phyloP scores from a whole-genome alignment of 2,113 vertebrate genomes.

The Formicarius rufipectus region DNA sequence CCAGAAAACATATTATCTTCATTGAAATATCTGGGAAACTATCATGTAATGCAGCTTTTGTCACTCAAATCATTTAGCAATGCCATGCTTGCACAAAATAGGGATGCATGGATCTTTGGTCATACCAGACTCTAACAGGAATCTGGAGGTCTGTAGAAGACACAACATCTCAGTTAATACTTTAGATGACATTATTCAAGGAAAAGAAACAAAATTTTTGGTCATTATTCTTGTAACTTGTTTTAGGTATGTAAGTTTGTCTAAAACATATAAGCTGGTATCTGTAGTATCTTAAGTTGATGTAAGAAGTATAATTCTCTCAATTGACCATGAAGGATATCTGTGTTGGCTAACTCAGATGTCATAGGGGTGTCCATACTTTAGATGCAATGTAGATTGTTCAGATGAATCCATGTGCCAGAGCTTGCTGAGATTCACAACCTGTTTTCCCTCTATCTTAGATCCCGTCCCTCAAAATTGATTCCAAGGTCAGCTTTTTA shows the following conservation, averaged over 20 bases:
- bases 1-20: neutral
- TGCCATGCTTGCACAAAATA: neutral
- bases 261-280: neutral
- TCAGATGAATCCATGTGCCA: neutral
- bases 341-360: neutral
- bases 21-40: neutral
- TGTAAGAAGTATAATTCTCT: neutral
- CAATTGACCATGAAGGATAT: neutral
- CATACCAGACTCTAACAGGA: neutral
- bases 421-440: neutral
- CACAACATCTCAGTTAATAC: neutral
- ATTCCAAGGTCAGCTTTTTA: conserved; percentile 48
- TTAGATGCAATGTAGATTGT: neutral
- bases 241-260: neutral
- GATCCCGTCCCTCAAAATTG: neutral
- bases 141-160: neutral
- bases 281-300: neutral
- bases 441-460: neutral
- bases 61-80: neutral
- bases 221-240: neutral
- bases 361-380: neutral
- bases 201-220: neutral
- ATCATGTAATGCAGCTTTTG: neutral
- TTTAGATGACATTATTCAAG: neutral
- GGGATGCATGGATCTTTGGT: neutral